These are phyloP conservation scores for Pristionchus japonicus DNA, from an alignment of 2,888 invertebrate species.

Conservation along the genomic window DNA sequence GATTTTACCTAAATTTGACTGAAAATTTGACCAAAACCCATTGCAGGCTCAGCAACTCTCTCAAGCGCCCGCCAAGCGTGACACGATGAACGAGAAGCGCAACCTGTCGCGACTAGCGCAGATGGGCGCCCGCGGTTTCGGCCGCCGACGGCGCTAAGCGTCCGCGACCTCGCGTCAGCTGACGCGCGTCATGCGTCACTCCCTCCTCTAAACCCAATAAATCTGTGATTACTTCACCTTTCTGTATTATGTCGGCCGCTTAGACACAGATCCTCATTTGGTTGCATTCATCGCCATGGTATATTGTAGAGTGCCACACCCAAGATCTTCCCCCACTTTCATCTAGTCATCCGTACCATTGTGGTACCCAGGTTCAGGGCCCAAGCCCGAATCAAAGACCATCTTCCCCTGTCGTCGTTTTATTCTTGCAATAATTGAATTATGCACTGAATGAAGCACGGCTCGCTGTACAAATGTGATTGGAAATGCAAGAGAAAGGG, in stretches of 20 bases:
- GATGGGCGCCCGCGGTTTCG: conserved; percentile 44
- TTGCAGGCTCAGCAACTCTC: neutral
- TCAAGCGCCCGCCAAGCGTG: neutral
- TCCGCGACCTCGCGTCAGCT: neutral
- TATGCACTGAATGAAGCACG: conserved; percentile 7
- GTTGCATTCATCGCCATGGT: neutral
- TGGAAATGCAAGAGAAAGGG: neutral
- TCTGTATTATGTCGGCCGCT: neutral
- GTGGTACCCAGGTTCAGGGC: neutral
- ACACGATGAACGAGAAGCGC: conserved; percentile 39
- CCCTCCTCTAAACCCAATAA: neutral
- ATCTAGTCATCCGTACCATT: neutral
- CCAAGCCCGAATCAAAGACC: neutral
- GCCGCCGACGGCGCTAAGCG: conserved; percentile 19
- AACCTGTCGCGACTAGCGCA: conserved; percentile 44
- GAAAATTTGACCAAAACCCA: no score
- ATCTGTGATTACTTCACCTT: conserved; percentile 10
- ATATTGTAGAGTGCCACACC: conserved; percentile 21
- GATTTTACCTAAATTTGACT: neutral
- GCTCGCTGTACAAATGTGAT: neutral
- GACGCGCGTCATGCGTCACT: neutral
- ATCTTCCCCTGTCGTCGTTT: neutral
- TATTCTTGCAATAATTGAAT: neutral
- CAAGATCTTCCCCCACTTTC: neutral
- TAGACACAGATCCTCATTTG: neutral